A percentile compares a stretch with the other conserved stretches of the same genome.
Conservation (phyloP, 2,113 vertebrate species). For the Tringa solitaria region DNA sequence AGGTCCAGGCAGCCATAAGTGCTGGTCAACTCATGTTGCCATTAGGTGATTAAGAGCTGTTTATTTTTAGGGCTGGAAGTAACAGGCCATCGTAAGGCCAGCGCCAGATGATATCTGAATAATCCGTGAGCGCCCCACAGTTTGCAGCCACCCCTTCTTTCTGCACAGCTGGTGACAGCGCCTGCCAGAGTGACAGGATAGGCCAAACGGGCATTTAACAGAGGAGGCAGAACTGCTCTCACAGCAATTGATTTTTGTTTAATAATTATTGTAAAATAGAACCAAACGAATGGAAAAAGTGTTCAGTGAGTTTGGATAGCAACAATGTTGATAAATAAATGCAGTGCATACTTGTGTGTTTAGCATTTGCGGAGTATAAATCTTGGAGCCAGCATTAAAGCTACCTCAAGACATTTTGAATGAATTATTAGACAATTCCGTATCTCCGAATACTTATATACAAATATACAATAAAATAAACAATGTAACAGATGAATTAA, state of each 20-base stretch:
- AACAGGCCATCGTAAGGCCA: slow-evolving; percentile 73
- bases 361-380: not conserved
- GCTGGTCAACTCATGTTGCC: slow-evolving; percentile 71
- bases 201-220: slow-evolving; percentile 29
- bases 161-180: slow-evolving; percentile 47
- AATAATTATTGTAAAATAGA: not conserved
- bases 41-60: slow-evolving; percentile 81
- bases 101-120: slow-evolving; percentile 75
- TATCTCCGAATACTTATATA: not conserved
- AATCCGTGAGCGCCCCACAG: slow-evolving; percentile 63
- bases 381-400: not conserved
- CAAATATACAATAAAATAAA: slow-evolving; percentile 40
- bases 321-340: not conserved
- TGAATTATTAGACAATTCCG: slow-evolving; percentile 28
- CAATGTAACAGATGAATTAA: slow-evolving; percentile 34
- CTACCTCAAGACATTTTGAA: slow-evolving; percentile 67
- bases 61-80: slow-evolving; percentile 84
- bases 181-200: slow-evolving; percentile 46
- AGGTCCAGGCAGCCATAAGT: slow-evolving; percentile 65
- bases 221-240: not conserved
- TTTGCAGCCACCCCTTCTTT: slow-evolving; percentile 66
- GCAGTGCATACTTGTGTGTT: not conserved
- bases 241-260: not conserved
- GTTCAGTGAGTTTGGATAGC: not conserved
- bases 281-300: not conserved